phyloP scores from a whole-genome alignment of 2,113 vertebrate genomes.

The Sturnus vulgaris region DNA sequence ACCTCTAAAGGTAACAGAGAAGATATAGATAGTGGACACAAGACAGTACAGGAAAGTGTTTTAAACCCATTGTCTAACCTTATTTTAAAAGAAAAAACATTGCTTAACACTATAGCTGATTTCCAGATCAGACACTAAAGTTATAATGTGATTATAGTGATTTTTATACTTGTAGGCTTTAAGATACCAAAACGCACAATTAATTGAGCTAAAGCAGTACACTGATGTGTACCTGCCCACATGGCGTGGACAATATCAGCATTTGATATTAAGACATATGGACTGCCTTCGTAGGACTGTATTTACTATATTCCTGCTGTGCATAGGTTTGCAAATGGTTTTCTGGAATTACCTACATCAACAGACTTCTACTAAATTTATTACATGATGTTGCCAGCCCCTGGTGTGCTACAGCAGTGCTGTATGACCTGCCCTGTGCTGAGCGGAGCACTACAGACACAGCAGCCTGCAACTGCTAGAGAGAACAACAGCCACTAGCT shows the following conservation, averaged over 20 bases:
- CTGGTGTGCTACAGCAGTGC: background rate
- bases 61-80: background rate
- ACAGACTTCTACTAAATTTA: background rate
- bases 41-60: background rate
- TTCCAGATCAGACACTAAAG: background rate
- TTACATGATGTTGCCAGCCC: background rate
- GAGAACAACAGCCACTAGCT: background rate
- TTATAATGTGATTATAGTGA: background rate
- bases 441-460: background rate
- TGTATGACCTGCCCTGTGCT: background rate
- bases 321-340: background rate
- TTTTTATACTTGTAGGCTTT: background rate
- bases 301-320: background rate
- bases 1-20: background rate
- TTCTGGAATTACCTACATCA: background rate
- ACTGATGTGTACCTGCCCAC: background rate
- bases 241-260: background rate
- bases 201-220: background rate
- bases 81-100: background rate
- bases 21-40: background rate
- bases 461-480: background rate
- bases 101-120: background rate
- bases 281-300: background rate
- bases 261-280: background rate
- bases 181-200: background rate